Percentiles rank a stretch among this genome's conserved stretches.
phyloP scores from a whole-genome alignment of 1,140 invertebrate genomes.

The Sarcophaga peregrina region DNA sequence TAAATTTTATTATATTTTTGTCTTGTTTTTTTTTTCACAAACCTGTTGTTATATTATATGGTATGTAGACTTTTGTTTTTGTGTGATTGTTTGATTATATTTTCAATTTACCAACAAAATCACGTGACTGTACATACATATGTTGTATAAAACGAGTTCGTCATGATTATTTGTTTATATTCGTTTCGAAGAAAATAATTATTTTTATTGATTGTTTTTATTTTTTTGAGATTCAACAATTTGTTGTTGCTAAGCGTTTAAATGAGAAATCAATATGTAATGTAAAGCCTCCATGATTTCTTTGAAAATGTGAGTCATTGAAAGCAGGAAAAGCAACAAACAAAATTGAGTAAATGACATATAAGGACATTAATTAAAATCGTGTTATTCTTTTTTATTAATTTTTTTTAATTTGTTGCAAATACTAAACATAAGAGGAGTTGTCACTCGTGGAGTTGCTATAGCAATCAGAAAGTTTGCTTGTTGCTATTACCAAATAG shows the following conservation, averaged over 20 bases:
- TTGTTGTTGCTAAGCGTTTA: slow-evolving; percentile 16
- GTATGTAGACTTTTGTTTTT: too few relatives aligned
- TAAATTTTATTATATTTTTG: not conserved
- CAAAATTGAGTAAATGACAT: too few relatives aligned
- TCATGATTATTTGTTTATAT: not conserved
- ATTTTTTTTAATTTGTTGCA: too few relatives aligned
- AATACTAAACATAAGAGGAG: too few relatives aligned
- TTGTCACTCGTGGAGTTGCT: too few relatives aligned
- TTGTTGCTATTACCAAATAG: too few relatives aligned
- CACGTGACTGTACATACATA: slow-evolving; percentile 10
- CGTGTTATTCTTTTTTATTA: too few relatives aligned
- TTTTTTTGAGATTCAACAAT: not conserved
- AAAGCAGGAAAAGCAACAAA: not conserved
- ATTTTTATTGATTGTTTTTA: not conserved
- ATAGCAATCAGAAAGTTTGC: too few relatives aligned
- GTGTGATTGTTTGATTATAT: too few relatives aligned
- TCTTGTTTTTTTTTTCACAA: not conserved
- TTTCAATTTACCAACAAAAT: not conserved
- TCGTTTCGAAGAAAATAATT: not conserved
- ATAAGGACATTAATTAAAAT: too few relatives aligned
- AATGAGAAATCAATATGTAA: slow-evolving; percentile 20
- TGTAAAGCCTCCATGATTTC: not conserved
- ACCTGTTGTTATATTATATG: not conserved
- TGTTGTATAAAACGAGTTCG: not conserved
- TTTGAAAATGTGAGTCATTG: not conserved